These are phyloP conservation scores for Lophotis ruficrista DNA, from an alignment of 2,113 vertebrate species.

Conservation along the genomic window DNA sequence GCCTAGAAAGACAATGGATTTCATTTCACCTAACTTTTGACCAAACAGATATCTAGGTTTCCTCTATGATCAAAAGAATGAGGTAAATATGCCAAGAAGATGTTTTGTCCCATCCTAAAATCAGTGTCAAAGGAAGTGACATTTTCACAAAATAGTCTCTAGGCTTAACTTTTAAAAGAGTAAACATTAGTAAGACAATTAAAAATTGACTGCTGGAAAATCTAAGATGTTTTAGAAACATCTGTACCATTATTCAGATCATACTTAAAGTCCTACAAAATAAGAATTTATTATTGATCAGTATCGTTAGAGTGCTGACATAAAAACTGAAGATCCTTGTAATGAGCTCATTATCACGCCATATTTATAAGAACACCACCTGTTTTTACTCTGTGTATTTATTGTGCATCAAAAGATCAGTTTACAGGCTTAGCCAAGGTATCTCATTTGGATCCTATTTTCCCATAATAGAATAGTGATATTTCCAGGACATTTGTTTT, in stretches of 20 bases:
- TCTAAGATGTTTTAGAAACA: neutral
- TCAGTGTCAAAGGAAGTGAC: neutral
- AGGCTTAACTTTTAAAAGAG: neutral
- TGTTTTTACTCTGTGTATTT: neutral
- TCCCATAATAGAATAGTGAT: neutral
- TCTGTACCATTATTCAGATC: neutral
- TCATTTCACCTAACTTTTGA: neutral
- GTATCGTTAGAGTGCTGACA: neutral
- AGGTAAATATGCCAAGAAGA: neutral
- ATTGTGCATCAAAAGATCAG: constrained; percentile 4
- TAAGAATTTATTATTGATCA: constrained; percentile 28
- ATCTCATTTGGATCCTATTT: neutral
- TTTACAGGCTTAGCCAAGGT: neutral
- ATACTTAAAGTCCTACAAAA: constrained; percentile 10
- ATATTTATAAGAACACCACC: constrained; percentile 4
- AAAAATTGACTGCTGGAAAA: neutral
- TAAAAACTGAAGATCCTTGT: constrained; percentile 40
- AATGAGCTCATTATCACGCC: constrained; percentile 24
- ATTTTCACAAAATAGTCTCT: neutral
- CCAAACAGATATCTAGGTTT: neutral
- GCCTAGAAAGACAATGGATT: neutral
- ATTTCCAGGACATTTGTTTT: neutral
- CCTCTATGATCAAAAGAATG: neutral
- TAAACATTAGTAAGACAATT: neutral
- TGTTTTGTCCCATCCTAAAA: neutral